phyloP scores from a whole-genome alignment of 2,113 vertebrate genomes.

The Echinops telfairi region DNA sequence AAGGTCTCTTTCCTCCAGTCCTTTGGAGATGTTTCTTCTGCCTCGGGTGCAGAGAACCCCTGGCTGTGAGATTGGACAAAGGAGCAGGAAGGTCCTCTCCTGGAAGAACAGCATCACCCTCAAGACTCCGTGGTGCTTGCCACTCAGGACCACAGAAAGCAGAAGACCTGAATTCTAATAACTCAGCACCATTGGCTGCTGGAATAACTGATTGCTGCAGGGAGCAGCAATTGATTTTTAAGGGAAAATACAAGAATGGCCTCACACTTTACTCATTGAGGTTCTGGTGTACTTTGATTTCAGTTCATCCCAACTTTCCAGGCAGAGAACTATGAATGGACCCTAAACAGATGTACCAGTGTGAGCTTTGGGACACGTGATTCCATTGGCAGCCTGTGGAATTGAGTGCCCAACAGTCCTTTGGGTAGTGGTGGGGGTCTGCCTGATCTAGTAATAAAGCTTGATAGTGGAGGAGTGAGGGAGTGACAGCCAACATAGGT shows the following conservation, averaged over 20 bases:
- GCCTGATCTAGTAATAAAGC: background rate
- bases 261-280: background rate
- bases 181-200: background rate
- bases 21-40: too few species aligned
- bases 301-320: conserved; percentile 8
- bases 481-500: background rate
- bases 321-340: background rate
- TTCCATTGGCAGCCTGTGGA: background rate
- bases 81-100: background rate
- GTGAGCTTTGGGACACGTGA: background rate
- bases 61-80: background rate
- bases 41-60: background rate
- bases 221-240: background rate
- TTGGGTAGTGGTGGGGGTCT: too few species aligned
- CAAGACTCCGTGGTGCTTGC: background rate
- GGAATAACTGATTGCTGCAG: background rate
- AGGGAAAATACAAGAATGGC: background rate
- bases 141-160: background rate
- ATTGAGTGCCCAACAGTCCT: background rate
- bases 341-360: background rate
- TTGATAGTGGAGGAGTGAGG: background rate
- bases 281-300: conserved; percentile 46
- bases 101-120: background rate
- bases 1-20: background rate
- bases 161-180: background rate